Base-by-base conservation (phyloP, 1,140 invertebrate species). In the Heliconius melpomene region DNA sequence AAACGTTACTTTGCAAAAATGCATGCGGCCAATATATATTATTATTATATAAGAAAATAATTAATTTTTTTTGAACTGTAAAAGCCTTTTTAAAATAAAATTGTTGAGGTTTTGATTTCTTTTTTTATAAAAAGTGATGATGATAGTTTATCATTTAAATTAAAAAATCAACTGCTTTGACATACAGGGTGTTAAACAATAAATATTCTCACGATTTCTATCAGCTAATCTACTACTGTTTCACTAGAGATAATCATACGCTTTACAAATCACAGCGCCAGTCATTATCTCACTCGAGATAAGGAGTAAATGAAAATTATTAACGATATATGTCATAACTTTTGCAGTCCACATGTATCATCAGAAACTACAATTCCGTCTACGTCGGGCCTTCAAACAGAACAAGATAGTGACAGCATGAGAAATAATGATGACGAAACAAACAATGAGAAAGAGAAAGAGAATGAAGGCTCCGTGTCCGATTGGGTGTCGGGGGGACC, bases 401-500 rank as follows among this genome's bases (percentile, higher is more conserved):
- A 83, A 78, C 81, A 79, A 85, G 84, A 87, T 60, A 81, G 82
- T 82, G 82, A 87, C 88, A 93, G 83, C 82, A 94, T 94, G 93
- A 91, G 89, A 90, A 91, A 88, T 81, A 89, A 91, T 89, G 91
- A 91, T 23, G 90, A 92, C 11, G 89, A 91, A 20, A 52, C 80
- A 50, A 85, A 83, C 50, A 73, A 83, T 29, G 79, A 74, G 9
- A 89, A 87, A 78, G 87, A 89, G 29, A 90, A 90, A 73, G 88
- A 90, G 72, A 88, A 87, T 74, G 90, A 91, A 95, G 83, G 95
- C 93, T 93, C 97, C 95, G 87, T 97, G 95, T 86, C 96, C 95
- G 91, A 90, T 89, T 96, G 95, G 95, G 87, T 96, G 16, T 90
- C 93, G 36, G 95, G 95, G 3, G 95, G 95, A 2, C 91, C 92